Conservation (phyloP, 2,113 vertebrate species). For the Stegastes partitus region DNA sequence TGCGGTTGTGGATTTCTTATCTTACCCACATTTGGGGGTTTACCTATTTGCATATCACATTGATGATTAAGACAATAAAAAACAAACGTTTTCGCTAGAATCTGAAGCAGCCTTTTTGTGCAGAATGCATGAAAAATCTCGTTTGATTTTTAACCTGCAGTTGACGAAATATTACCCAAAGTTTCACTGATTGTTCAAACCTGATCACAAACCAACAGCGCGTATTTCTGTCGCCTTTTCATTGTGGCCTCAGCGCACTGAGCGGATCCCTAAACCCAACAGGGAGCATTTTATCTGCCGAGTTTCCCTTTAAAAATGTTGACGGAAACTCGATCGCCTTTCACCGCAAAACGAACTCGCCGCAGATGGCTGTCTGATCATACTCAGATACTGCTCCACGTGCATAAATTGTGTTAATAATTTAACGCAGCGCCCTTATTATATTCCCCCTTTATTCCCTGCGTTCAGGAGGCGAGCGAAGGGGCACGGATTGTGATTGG, state of each 20-base stretch:
- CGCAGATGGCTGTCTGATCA: slow-evolving; percentile 71
- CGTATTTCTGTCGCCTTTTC: neutral
- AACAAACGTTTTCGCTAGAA: neutral
- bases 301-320: slow-evolving; percentile 25
- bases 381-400: slow-evolving; percentile 65
- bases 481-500: slow-evolving; percentile 73
- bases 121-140: too few species aligned
- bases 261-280: too few species aligned
- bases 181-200: neutral
- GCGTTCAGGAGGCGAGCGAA: slow-evolving; percentile 57
- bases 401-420: slow-evolving; percentile 81
- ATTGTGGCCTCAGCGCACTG: neutral
- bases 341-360: slow-evolving; percentile 70
- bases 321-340: slow-evolving; percentile 70
- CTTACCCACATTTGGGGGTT: neutral
- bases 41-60: neutral
- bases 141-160: neutral
- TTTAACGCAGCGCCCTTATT: slow-evolving; percentile 78
- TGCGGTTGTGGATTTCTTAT: neutral
- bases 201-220: neutral
- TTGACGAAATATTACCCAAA: neutral
- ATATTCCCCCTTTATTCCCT: slow-evolving; percentile 77
- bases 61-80: neutral
- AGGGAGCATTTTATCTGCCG: neutral
- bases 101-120: neutral